Evolutionary conservation across 1,140 invertebrate genomes (phyloP).

Genomic region (Pachyrhynchus sulphureomaculatus): DNA sequence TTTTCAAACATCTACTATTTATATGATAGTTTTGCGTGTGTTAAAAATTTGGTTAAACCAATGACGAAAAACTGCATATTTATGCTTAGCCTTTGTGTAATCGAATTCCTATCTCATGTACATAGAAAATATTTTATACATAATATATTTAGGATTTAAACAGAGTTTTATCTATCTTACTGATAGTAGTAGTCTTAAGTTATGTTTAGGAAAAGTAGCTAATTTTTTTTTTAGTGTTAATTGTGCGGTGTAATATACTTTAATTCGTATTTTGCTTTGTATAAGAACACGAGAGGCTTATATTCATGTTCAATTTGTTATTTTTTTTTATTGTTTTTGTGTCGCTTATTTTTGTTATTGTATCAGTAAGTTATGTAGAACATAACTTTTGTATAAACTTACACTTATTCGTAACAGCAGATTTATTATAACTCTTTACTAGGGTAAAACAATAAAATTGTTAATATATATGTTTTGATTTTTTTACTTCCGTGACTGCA

Average conservation of each 20-base stretch:
- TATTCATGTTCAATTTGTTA: not conserved
- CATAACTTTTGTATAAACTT: conserved; percentile 7
- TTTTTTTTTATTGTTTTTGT: conserved; percentile 5
- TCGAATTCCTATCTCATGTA: conserved; percentile 6
- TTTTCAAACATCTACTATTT: no score
- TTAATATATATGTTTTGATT: not conserved
- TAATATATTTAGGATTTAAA: not conserved
- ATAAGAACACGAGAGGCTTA: not conserved
- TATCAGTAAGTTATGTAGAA: conserved; percentile 7
- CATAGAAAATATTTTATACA: conserved; percentile 3
- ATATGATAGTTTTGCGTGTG: no score
- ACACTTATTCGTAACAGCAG: conserved; percentile 7
- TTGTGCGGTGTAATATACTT: not conserved
- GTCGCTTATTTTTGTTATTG: not conserved
- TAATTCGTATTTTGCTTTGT: not conserved
- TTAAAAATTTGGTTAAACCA: no score
- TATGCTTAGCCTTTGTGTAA: not conserved
- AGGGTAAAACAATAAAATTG: conserved; percentile 8
- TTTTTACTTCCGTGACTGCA: no score
- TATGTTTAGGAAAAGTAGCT: not conserved
- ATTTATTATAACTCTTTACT: conserved; percentile 10
- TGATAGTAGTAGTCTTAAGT: not conserved
- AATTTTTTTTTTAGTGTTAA: conserved; percentile 2
- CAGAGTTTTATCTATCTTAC: conserved; percentile 2
- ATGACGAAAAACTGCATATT: no score